Conservation (phyloP, 2,797 vertebrate genomes). For the Poeciliopsis gracilis region DNA sequence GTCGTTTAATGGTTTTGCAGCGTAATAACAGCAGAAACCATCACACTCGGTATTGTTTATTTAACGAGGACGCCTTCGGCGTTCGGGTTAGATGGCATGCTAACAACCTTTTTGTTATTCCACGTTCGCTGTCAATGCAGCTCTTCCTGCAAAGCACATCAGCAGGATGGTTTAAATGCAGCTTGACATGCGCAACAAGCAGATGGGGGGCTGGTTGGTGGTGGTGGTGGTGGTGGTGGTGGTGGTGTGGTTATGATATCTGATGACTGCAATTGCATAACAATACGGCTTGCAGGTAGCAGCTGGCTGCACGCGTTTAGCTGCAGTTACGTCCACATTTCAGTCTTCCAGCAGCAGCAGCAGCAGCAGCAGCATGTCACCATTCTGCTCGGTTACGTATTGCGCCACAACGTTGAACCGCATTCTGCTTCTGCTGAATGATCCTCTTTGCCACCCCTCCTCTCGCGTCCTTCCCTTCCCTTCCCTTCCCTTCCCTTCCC, state of each 20-base stretch:
- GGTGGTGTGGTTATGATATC: constrained; percentile 13
- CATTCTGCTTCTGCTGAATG: constrained; percentile 76
- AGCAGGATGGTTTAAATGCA: constrained; percentile 20
- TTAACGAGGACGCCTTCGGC: constrained; percentile 20
- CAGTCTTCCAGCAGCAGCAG: background rate
- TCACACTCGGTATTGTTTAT: constrained; percentile 42
- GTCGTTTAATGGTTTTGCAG: constrained; percentile 17
- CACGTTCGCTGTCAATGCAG: constrained; percentile 24
- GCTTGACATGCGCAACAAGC: constrained; percentile 69
- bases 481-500: constrained; percentile 61
- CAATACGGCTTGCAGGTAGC: constrained; percentile 21
- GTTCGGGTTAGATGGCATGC: constrained; percentile 2
- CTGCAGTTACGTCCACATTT: constrained; percentile 8
- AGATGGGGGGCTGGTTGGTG: background rate
- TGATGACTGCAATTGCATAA: constrained; percentile 50
- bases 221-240: no score
- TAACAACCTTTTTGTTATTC: constrained; percentile 19
- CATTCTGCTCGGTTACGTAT: constrained; percentile 57
- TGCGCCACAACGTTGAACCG: constrained; percentile 72
- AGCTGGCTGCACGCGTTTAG: background rate
- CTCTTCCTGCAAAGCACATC: constrained; percentile 6
- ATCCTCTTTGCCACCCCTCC: constrained; percentile 66
- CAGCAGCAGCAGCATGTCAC: constrained; percentile 36
- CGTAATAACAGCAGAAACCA: constrained; percentile 69
- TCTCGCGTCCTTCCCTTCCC: constrained; percentile 46